Conservation (phyloP, 2,888 invertebrate genomes). For the Sepioteuthis lessoniana region DNA sequence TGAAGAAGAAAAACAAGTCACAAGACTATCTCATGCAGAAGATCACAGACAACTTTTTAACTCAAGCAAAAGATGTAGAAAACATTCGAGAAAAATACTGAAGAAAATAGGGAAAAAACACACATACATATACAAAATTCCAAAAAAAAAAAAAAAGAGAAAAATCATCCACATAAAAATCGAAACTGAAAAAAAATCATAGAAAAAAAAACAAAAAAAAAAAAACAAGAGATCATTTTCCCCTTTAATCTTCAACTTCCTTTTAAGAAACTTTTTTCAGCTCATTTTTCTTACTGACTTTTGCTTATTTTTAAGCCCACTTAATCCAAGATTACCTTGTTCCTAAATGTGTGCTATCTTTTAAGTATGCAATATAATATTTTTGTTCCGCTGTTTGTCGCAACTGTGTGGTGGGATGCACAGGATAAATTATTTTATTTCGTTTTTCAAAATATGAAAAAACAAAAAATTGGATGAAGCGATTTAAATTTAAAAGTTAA, state of each 20-base stretch:
- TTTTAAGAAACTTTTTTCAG: background rate
- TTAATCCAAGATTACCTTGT: background rate
- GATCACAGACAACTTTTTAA: too few species aligned
- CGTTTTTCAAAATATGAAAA: background rate
- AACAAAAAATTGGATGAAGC: background rate
- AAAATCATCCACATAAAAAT: background rate
- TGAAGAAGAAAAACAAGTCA: background rate
- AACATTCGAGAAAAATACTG: background rate
- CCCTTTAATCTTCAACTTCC: background rate
- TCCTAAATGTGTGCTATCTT: slow-evolving; percentile 3
- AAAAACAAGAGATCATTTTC: background rate
- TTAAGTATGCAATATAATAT: slow-evolving; percentile 11
- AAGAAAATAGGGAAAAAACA: background rate
- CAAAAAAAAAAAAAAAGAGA: background rate
- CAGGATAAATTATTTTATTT: background rate
- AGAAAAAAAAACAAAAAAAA: background rate
- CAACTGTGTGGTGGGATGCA: background rate
- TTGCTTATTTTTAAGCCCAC: slow-evolving; percentile 15
- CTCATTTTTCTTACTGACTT: background rate
- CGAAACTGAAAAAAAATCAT: background rate
- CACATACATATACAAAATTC: too few species aligned
- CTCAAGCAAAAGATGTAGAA: background rate
- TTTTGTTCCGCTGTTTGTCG: background rate
- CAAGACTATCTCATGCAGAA: too few species aligned
- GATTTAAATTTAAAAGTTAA: background rate